A percentile compares a stretch with the other conserved stretches of the same genome.
These are phyloP conservation scores for Trachops cirrhosus DNA, from an alignment of 2,797 vertebrate species.

Conservation along the genomic window DNA sequence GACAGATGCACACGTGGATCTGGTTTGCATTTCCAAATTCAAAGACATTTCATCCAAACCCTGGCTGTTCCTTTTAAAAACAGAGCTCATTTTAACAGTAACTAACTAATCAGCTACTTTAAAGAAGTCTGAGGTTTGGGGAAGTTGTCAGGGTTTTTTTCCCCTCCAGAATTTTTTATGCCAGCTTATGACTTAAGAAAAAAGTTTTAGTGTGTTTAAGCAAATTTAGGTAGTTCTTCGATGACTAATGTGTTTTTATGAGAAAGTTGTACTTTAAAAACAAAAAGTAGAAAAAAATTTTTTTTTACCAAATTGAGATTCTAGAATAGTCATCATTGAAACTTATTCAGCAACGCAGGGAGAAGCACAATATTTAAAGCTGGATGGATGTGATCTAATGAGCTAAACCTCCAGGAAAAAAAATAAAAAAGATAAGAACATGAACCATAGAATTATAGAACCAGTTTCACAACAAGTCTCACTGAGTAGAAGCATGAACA, in stretches of 20 bases:
- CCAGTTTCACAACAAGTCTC: not conserved
- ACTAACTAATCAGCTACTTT: conserved; percentile 85
- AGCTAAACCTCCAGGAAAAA: not conserved
- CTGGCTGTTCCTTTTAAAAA: conserved; percentile 81
- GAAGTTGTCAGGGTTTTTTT: not conserved
- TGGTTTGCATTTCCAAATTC: conserved; percentile 82
- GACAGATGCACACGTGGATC: conserved; percentile 70
- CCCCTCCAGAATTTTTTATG: not conserved
- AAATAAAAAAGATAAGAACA: not conserved
- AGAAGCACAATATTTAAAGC: conserved; percentile 4
- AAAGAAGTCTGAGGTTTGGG: conserved; percentile 67
- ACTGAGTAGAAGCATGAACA: not conserved
- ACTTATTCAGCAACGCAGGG: not conserved
- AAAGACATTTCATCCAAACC: conserved; percentile 67
- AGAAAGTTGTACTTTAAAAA: conserved; percentile 38
- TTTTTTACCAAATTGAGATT: conserved; percentile 30
- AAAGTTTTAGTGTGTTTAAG: conserved; percentile 43
- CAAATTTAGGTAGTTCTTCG: conserved; percentile 55
- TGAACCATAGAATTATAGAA: not conserved
- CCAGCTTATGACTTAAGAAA: not conserved
- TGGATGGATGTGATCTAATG: not conserved
- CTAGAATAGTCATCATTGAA: not conserved
- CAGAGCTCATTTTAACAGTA: conserved; percentile 72
- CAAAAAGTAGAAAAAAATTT: not conserved
- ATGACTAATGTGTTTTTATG: not conserved